Evolutionary conservation across 35 echinoderm and acorn worm genomes (phyloP).

Genomic region (Hemicentrotus pulcherrimus): DNA sequence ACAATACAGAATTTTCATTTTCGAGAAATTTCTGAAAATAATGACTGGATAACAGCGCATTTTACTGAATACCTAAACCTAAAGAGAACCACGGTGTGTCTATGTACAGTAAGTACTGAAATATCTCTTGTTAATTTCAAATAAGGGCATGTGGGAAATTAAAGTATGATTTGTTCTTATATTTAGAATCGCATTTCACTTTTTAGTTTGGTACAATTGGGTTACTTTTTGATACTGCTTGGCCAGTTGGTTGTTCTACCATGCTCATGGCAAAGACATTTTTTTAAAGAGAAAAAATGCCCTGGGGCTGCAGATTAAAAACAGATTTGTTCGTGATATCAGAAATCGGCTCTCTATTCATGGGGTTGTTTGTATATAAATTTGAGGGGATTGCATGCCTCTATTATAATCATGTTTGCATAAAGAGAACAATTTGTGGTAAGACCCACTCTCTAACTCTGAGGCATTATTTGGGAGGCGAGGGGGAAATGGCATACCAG

Average conservation of each 20-base stretch:
- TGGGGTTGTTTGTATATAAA: neutral
- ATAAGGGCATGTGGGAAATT: too few relatives aligned
- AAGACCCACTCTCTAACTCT: neutral
- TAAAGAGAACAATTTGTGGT: constrained; percentile 5
- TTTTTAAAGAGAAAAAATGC: neutral
- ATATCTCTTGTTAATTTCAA: too few relatives aligned
- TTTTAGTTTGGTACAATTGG: neutral
- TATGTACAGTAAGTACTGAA: too few relatives aligned
- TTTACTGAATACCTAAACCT: too few relatives aligned
- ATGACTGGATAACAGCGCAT: too few relatives aligned
- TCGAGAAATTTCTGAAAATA: too few relatives aligned
- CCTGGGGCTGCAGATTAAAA: neutral
- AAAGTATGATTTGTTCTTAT: too few relatives aligned
- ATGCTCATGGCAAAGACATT: neutral
- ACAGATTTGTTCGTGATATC: constrained; percentile 3
- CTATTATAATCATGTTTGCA: constrained; percentile 14
- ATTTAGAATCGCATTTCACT: too few relatives aligned
- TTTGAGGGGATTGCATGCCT: neutral
- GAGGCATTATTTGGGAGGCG: neutral
- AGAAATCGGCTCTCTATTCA: neutral
- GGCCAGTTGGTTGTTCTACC: neutral
- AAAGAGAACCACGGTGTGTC: too few relatives aligned
- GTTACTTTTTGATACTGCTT: neutral
- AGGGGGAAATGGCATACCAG: neutral
- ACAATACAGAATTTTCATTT: too few relatives aligned